A percentile compares a stretch with the other conserved stretches of the same genome.
These are phyloP conservation scores for Brotula barbata DNA, from an alignment of 2,797 vertebrate species.

Conservation along the genomic window DNA sequence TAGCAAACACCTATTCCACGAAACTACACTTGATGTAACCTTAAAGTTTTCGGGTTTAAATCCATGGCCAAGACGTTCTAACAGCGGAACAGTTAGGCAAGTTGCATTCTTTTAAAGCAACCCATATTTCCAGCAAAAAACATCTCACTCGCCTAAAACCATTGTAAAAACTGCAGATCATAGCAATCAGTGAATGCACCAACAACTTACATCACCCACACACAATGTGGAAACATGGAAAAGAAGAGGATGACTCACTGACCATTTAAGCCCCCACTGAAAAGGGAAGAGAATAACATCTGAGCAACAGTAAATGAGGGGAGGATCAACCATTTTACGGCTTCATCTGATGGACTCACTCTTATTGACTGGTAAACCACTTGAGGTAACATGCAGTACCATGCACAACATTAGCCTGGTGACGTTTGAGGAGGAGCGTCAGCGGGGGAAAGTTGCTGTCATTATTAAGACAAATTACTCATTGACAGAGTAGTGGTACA, in stretches of 20 bases:
- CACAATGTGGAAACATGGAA: constrained; percentile 55
- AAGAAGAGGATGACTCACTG: constrained; percentile 57
- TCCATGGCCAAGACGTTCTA: too few relatives aligned
- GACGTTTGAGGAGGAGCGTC: constrained; percentile 23
- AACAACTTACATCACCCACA: constrained; percentile 53
- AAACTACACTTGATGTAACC: too few relatives aligned
- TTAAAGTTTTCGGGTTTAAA: too few relatives aligned
- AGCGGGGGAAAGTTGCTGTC: constrained; percentile 4
- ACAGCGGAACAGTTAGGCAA: background rate
- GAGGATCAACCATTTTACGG: constrained; percentile 21
- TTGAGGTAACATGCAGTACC: constrained; percentile 4
- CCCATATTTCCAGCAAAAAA: constrained; percentile 25
- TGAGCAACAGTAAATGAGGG: constrained; percentile 31
- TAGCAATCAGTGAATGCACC: constrained; percentile 52
- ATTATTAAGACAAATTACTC: constrained; percentile 25
- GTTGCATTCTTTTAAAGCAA: constrained; percentile 24
- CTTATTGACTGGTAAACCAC: constrained; percentile 21
- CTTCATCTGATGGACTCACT: constrained; percentile 4
- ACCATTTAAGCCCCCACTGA: constrained; percentile 43
- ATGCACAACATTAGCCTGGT: constrained; percentile 9
- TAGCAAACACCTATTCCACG: too few relatives aligned
- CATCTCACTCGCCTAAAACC: constrained; percentile 19
- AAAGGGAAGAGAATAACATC: constrained; percentile 25
- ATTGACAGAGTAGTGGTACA: constrained; percentile 22
- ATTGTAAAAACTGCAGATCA: constrained; percentile 44